Evolutionary conservation across 2,797 vertebrate genomes (phyloP).

Genomic region (Bradypodion ventrale): DNA sequence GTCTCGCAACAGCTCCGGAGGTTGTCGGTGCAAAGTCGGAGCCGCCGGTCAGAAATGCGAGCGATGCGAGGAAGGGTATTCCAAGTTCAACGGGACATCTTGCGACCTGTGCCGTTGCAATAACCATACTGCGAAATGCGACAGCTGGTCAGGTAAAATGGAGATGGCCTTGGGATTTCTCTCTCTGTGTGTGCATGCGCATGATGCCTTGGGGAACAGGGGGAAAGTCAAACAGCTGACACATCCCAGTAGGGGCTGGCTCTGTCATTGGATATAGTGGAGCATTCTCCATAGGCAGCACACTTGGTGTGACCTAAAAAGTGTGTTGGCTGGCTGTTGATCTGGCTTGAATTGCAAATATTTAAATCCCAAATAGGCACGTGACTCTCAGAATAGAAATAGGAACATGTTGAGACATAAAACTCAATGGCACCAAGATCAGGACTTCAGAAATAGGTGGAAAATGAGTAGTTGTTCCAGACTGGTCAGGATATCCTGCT

Average conservation of each 20-base stretch:
- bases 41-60: slow-evolving; percentile 86
- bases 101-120: slow-evolving; percentile 88
- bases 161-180: no score
- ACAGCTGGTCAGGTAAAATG: slow-evolving; percentile 74
- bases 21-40: slow-evolving; percentile 87
- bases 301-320: no score
- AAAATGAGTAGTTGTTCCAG: background rate
- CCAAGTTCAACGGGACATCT: slow-evolving; percentile 80
- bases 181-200: no score
- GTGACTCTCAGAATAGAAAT: background rate
- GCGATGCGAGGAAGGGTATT: slow-evolving; percentile 87
- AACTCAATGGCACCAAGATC: no score
- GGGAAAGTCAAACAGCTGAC: no score
- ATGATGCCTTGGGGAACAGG: no score
- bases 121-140: slow-evolving; percentile 85
- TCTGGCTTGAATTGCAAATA: background rate
- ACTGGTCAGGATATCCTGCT: no score
- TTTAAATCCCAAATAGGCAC: background rate
- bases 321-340: no score
- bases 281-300: background rate
- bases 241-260: background rate
- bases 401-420: background rate
- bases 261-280: background rate
- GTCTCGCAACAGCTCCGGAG: slow-evolving; percentile 82
- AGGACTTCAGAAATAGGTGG: background rate